phyloP scores from a whole-genome alignment of 64 coral and sea anemone genomes.

The Pocillopora verrucosa region DNA sequence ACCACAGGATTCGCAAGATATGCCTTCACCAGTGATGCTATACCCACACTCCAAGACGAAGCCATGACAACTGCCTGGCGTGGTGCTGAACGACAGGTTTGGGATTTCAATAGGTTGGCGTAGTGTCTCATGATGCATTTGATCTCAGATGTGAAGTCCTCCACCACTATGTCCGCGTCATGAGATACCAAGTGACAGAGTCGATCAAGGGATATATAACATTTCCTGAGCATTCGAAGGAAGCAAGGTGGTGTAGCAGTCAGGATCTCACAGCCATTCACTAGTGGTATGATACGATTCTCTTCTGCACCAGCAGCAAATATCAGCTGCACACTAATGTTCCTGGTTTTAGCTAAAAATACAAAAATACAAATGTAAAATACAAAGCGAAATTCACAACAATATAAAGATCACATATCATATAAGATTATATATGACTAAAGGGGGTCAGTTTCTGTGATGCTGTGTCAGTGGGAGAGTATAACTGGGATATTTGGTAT shows the following conservation, averaged over 20 bases:
- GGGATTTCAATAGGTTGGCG: slow-evolving; percentile 62
- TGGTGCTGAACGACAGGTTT: slow-evolving; percentile 70
- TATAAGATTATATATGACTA: too few relatives aligned
- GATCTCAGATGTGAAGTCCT: slow-evolving; percentile 80
- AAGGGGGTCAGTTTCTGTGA: too few relatives aligned
- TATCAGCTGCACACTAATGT: slow-evolving; percentile 61
- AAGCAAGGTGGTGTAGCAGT: slow-evolving; percentile 88
- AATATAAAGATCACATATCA: too few relatives aligned
- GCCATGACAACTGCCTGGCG: slow-evolving; percentile 81
- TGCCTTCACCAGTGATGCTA: slow-evolving; percentile 76
- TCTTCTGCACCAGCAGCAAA: slow-evolving; percentile 82
- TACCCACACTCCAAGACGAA: slow-evolving; percentile 70
- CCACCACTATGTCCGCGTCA: slow-evolving; percentile 82
- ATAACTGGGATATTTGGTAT: neutral
- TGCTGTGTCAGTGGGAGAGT: neutral
- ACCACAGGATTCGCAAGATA: slow-evolving; percentile 90
- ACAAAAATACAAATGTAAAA: neutral
- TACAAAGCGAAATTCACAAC: neutral
- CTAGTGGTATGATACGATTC: slow-evolving; percentile 56
- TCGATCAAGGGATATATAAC: slow-evolving; percentile 65
- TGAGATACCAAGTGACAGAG: slow-evolving; percentile 88
- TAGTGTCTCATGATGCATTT: slow-evolving; percentile 91
- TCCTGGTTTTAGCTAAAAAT: neutral
- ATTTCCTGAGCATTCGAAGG: slow-evolving; percentile 70
- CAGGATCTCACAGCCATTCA: slow-evolving; percentile 96